These are phyloP conservation scores for Hybognathus amarus DNA, from an alignment of 2,797 vertebrate genomes.

Conservation along the genomic window DNA sequence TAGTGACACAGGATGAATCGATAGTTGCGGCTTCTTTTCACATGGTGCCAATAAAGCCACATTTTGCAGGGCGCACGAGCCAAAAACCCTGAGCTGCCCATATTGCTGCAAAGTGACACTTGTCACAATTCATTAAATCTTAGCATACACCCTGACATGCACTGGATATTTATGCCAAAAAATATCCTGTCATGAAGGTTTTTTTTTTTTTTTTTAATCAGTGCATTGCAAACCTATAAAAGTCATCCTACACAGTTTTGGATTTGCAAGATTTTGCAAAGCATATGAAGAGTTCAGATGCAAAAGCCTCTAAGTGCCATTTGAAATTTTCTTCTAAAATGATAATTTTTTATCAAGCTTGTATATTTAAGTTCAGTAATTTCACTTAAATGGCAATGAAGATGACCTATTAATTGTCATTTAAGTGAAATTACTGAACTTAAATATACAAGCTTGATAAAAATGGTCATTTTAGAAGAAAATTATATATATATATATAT, in stretches of 20 bases:
- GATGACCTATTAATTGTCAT: too few relatives aligned
- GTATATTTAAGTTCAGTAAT: too few relatives aligned
- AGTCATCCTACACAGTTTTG: background rate
- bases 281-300: too few relatives aligned
- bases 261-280: background rate
- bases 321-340: too few relatives aligned
- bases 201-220: background rate
- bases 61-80: slow-evolving; percentile 41
- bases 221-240: background rate
- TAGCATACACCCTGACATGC: slow-evolving; percentile 25
- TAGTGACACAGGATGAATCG: slow-evolving; percentile 57
- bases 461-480: too few relatives aligned
- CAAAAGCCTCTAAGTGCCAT: too few relatives aligned
- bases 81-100: slow-evolving; percentile 49
- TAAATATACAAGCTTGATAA: too few relatives aligned
- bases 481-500: too few relatives aligned
- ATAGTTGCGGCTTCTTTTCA: slow-evolving; percentile 59
- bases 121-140: slow-evolving; percentile 56
- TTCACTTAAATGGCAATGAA: too few relatives aligned
- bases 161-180: slow-evolving; percentile 26
- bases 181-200: background rate
- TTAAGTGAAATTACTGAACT: too few relatives aligned
- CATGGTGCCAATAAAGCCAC: slow-evolving; percentile 58
- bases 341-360: background rate
- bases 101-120: slow-evolving; percentile 50